Evolutionary conservation across 1,140 invertebrate genomes (phyloP).

Genomic region (Neotoxoptera formosana): DNA sequence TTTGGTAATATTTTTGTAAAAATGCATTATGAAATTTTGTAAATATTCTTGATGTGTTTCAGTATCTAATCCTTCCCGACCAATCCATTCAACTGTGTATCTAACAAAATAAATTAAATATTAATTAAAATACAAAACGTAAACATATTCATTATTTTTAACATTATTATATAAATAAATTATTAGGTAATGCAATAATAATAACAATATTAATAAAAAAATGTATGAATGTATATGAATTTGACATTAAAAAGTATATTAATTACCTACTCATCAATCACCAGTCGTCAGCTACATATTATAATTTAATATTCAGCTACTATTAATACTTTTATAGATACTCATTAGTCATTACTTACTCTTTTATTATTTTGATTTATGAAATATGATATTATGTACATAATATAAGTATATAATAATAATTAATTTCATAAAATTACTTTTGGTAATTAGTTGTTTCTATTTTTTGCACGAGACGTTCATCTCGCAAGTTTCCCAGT

Average conservation of each 20-base stretch:
- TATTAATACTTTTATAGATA: neutral
- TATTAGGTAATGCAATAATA: neutral
- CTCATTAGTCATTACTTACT: no score
- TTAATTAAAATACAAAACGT: neutral
- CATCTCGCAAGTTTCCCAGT: constrained; percentile 88
- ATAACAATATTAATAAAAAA: no score
- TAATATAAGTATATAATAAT: neutral
- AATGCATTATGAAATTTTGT: constrained; percentile 93
- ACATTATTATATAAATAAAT: neutral
- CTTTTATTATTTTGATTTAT: neutral
- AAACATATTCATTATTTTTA: neutral
- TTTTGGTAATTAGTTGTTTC: constrained; percentile 87
- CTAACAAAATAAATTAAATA: constrained; percentile 65
- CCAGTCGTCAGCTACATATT: no score
- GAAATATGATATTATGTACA: neutral
- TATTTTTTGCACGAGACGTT: constrained; percentile 84
- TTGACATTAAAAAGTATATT: no score
- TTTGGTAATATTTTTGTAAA: constrained; percentile 93
- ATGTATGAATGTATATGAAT: no score
- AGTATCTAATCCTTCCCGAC: constrained; percentile 89
- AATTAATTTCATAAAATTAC: constrained; percentile 64
- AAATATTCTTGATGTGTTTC: constrained; percentile 95
- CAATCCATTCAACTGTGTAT: constrained; percentile 97
- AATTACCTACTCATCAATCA: no score
- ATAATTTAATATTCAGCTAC: neutral